These are phyloP conservation scores for Drosophila parabipectinata DNA, from an alignment of 1,140 invertebrate species.

Conservation along the genomic window DNA sequence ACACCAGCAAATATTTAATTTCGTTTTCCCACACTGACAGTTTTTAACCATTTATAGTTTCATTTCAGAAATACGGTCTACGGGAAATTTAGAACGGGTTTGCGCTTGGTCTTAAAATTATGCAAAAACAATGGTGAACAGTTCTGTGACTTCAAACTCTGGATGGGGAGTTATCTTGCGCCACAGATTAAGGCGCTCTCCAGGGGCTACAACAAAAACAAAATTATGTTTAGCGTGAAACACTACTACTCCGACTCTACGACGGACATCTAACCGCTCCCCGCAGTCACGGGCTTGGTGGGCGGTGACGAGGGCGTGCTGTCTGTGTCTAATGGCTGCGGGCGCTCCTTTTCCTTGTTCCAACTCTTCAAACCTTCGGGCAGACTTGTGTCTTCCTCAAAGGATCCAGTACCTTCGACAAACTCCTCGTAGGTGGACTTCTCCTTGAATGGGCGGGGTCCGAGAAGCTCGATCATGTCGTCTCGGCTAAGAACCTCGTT, in stretches of 20 bases:
- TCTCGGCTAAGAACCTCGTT: slow-evolving; percentile 98
- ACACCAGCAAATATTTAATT: slow-evolving; percentile 12
- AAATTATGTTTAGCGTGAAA: slow-evolving; percentile 13
- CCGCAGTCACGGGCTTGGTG: slow-evolving; percentile 65
- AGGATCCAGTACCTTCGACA: slow-evolving; percentile 98
- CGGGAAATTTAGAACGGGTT: slow-evolving; percentile 51
- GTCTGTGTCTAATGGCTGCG: slow-evolving; percentile 32
- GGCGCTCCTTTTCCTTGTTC: slow-evolving; percentile 90
- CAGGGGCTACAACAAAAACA: slow-evolving; percentile 48
- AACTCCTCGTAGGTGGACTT: slow-evolving; percentile 99
- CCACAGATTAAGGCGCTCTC: slow-evolving; percentile 2
- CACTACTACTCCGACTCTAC: slow-evolving; percentile 13
- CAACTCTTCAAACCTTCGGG: slow-evolving; percentile 98
- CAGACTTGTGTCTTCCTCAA: slow-evolving; percentile 97
- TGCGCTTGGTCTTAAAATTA: slow-evolving; percentile 47
- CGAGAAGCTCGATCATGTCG: slow-evolving; percentile 99
- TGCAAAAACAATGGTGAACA: slow-evolving; percentile 39
- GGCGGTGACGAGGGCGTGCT: slow-evolving; percentile 57
- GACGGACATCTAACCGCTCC: slow-evolving; percentile 32
- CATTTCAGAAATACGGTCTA: slow-evolving; percentile 39
- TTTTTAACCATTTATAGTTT: slow-evolving; percentile 16
- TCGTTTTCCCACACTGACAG: slow-evolving; percentile 34
- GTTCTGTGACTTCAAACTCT: slow-evolving; percentile 15
- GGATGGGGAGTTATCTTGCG: slow-evolving; percentile 2
- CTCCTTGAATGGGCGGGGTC: slow-evolving; percentile 97